phyloP scores from a whole-genome alignment of 2,888 invertebrate genomes.

The Pristionchus entomophagus region DNA sequence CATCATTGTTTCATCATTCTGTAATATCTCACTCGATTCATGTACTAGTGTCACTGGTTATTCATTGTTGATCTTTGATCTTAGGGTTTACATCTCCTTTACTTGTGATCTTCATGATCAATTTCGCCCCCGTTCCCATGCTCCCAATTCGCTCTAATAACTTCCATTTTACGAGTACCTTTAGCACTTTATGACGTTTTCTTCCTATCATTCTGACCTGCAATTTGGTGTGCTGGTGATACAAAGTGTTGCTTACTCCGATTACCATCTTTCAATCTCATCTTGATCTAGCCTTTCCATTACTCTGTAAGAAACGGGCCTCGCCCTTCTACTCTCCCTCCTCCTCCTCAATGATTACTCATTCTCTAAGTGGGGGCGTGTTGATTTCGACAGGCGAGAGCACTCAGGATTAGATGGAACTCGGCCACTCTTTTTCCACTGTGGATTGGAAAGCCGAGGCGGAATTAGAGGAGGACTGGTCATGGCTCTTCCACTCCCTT shows the following conservation, averaged over 20 bases:
- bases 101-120: not conserved
- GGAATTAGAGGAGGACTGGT: constrained; percentile 33
- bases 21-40: not conserved
- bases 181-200: constrained; percentile 1
- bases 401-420: constrained; percentile 32
- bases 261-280: not conserved
- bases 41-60: not conserved
- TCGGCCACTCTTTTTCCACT: not conserved
- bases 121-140: not conserved
- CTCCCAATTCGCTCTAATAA: constrained; percentile 29
- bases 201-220: not conserved
- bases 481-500: not conserved
- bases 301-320: constrained; percentile 12
- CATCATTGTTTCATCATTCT: not conserved
- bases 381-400: constrained; percentile 6
- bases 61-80: not conserved
- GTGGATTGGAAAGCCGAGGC: not conserved
- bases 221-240: not conserved
- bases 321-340: not conserved
- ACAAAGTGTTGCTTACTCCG: not conserved
- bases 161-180: constrained; percentile 10
- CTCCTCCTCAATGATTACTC: constrained; percentile 21
- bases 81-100: not conserved
- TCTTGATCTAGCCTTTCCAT: not conserved
- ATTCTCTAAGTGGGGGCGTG: constrained; percentile 18